Evolutionary conservation across 1,140 invertebrate species (phyloP), one percentile per base, ranked within the genome.

Genomic region (Brachystomella parvula): DNA sequence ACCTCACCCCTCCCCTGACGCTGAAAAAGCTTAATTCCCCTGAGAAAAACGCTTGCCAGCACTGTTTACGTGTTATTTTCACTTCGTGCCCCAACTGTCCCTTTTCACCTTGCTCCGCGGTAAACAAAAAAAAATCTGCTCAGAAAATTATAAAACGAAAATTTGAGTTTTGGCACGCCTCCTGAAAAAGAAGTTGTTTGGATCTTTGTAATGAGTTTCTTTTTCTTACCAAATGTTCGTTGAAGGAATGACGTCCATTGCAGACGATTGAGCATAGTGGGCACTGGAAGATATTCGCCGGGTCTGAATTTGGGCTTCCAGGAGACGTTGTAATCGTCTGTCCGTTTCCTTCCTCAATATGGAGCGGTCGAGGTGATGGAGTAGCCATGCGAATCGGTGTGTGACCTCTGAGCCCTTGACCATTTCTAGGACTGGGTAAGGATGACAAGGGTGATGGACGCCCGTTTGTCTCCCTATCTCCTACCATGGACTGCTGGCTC

Each of bases 211-310:
- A n/a, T n/a, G n/a, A n/a, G n/a, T n/a, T n/a, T n/a, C n/a, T 9
- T 21, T 2, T 29, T 61, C 47, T 73, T 66, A 73, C 71, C 57
- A 73, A 65, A 63, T 73, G 72, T 53, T 73, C 72, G 39, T 73
- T 73, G 57, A 73, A 73, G 24, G 66, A 56, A 66, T 73, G 72
- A 2, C 72, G 39, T 3, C 61, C 66, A 47, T 63, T 71, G 56
- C 67, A 73, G n/a, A 64, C 58, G 32, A 69, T 44, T 0, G 67
- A 47, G 28, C 72, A 73, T 26, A 73, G 47, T 26, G 69, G 69
- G 32, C 72, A 73, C 39, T 71, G 65, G 35, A 73, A 73, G 32
- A 73, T 69, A 33, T 68, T 73, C 3, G 61, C 47, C 35, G 56
- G 60, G 15, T 31, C 30, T 2, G 47, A 28, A 68, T 64, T 71